A percentile compares a stretch with the other conserved stretches of the same genome.
Conservation (phyloP, 2,113 vertebrate genomes). For the Coreoperca whiteheadi region DNA sequence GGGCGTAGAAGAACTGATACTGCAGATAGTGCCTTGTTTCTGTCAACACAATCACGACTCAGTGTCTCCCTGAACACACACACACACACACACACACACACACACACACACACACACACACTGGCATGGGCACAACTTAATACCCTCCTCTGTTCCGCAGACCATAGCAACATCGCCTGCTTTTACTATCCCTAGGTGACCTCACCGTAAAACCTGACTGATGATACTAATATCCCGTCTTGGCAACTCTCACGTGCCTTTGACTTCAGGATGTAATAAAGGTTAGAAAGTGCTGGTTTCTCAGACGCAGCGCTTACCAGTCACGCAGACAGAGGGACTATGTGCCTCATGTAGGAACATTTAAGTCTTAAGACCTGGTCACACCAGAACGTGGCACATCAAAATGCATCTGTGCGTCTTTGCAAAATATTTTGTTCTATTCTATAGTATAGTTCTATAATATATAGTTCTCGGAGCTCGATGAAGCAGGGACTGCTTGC, state of each 20-base stretch:
- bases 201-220: conserved; percentile 49
- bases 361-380: not conserved
- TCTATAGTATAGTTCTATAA: too few species aligned
- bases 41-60: conserved; percentile 62
- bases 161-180: conserved; percentile 26
- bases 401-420: not conserved
- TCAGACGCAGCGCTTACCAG: not conserved
- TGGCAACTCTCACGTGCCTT: conserved; percentile 12
- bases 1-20: conserved; percentile 48
- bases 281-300: not conserved
- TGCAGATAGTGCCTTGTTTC: conserved; percentile 56
- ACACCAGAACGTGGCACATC: not conserved
- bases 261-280: conserved; percentile 22
- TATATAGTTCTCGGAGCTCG: not conserved
- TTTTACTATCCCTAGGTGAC: conserved; percentile 55
- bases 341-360: not conserved
- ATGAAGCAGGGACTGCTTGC: not conserved
- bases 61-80: conserved; percentile 46
- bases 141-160: conserved; percentile 20
- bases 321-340: not conserved
- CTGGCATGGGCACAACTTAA: conserved; percentile 21
- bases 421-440: not conserved
- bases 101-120: conserved; percentile 14
- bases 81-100: not conserved
- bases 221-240: conserved; percentile 46